Conservation (phyloP, 2,113 vertebrate species). For the Phyllostomus discolor region DNA sequence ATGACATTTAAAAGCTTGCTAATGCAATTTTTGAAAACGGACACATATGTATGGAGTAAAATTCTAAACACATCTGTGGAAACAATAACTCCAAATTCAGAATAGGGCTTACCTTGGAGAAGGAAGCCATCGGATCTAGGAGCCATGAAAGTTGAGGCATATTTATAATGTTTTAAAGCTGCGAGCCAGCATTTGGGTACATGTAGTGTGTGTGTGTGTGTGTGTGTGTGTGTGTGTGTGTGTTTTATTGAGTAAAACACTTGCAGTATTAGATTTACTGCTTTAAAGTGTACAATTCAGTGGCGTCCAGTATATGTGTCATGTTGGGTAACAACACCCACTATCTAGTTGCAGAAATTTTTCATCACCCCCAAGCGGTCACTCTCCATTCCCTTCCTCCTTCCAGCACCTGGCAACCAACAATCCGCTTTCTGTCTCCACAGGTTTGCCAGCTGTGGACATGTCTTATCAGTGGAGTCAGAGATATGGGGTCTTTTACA, state of each 20-base stretch:
- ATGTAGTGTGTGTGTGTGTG: neutral
- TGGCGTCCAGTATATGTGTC: neutral
- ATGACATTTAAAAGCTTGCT: neutral
- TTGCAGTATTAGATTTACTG: neutral
- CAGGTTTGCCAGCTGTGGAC: neutral
- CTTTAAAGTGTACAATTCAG: neutral
- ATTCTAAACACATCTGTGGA: neutral
- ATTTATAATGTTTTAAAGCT: neutral
- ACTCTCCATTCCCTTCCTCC: neutral
- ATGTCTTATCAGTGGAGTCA: neutral
- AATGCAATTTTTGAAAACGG: neutral
- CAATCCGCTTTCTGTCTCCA: neutral
- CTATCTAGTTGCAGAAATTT: neutral
- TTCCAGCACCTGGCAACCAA: neutral
- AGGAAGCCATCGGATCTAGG: neutral
- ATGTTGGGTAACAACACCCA: neutral
- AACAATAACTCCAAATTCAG: neutral
- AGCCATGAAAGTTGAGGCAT: too few species aligned
- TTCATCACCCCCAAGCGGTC: neutral
- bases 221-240: neutral
- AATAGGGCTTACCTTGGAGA: neutral
- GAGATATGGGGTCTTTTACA: too few species aligned
- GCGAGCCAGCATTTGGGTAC: too few species aligned
- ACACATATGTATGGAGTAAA: neutral
- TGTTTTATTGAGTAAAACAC: neutral